Evolutionary conservation across 2,888 invertebrate species (phyloP), one percentile per base, ranked within the genome.

Genomic region (Tachina lurida): DNA sequence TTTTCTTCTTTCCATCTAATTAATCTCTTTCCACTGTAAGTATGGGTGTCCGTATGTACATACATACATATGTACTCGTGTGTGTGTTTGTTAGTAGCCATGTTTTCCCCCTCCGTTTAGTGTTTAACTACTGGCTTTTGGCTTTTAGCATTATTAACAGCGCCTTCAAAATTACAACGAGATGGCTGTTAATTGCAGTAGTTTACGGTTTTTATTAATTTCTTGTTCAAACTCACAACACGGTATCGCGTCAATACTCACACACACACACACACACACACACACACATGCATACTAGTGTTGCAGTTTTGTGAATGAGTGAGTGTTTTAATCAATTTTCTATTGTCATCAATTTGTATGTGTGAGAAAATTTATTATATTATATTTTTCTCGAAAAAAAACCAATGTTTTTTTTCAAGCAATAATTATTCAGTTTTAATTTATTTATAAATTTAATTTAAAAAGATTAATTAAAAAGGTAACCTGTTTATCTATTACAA

Each of bases 181-280:
- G 47, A 80, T 43, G 71, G 22, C 63, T 70, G 65, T 73, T 83
- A 74, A 77, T 81, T 79, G 68, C 79, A 73, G 47, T 80, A 73
- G 79, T 79, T 77, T 73, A 84, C 65, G 73, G 84, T 82, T 68
- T 67, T 65, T 39, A 39, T 47, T 47, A 56, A 71, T 79, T 65
- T 62, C 68, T 81, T 68, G 47, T 84, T 68, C 39, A 70, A 70
- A 78, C 41, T 70, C 22, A 43, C 31, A 73, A 62, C 67, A 54
- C 41, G 62, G 60, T 68, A 60, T 68, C 39, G 22, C n/a, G 7
- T 39, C 58, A 54, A 58, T 49, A n/a, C 39, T 41, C 47, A 31
- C 7, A 31, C 31, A 49, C 13, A 58, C 22, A n/a, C 17, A 54
- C n/a, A 31, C 4, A 22, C 47, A 31, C 4, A 58, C 22, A n/a